Evolutionary conservation across 1,140 invertebrate genomes (phyloP), one percentile per base, ranked within the genome.

Genomic region (Brachionus sp.): DNA sequence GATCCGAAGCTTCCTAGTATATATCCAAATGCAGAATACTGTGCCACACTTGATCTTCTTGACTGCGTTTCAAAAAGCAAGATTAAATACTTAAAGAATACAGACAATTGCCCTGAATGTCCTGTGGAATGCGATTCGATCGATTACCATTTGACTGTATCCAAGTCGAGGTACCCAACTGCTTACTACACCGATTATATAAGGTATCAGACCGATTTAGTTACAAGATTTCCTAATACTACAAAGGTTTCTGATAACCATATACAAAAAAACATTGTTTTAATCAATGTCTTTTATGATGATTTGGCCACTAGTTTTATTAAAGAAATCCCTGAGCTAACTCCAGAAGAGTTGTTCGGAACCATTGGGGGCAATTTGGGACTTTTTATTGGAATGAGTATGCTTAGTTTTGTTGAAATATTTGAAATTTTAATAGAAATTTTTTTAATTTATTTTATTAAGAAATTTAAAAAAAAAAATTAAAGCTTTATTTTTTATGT

Each of bases 211-310:
- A 80, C 77, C 0, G 77, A 80, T 25, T 29, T 80, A 19, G 50
- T 80, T 2, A 23, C 50, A 37, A 50, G 77, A 6, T 80, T 80
- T 62, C 77, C 77, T 13, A n/a, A 23, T 23, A 66, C 50, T 19
- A 80, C 77, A 39, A 12, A 13, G 10, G 77, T 80, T 3, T 35
- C 50, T 13, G 77, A 80, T 33, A 80, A 80, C 57, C 77, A 80
- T 29, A 80, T 80, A 6, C 77, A 80, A 66, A 80, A 80, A 62
- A 80, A 80, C 42, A 80, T 80, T 13, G 77, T 80, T 13, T 66
- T 80, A n/a, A 25, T 80, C 12, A 80, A 80, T 35, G 77, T 80
- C 19, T 80, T 80, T 44, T 80, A 53, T 44, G 77, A 80, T 23
- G 77, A 80, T 39, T 66, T 80, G 33, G 35, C 77, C 5, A 44